Conservation (phyloP, 2,888 invertebrate genomes). For the Erebia ligea region DNA sequence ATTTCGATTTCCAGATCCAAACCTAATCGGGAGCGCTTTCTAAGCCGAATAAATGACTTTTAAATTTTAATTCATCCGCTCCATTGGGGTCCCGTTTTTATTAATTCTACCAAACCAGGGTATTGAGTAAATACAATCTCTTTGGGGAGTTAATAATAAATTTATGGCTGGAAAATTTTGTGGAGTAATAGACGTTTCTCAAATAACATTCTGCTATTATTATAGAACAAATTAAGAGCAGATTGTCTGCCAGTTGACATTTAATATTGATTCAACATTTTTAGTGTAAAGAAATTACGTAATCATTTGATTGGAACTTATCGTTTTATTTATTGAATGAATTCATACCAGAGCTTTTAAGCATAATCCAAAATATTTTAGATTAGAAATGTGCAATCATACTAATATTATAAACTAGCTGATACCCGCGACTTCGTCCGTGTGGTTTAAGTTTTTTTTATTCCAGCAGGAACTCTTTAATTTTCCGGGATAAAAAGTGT, state of each 20-base stretch:
- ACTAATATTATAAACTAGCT: too few relatives aligned
- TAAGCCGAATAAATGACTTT: constrained; percentile 34
- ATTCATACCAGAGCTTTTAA: too few relatives aligned
- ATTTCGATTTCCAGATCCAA: background rate
- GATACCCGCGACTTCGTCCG: too few relatives aligned
- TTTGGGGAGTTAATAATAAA: constrained; percentile 27
- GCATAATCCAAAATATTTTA: too few relatives aligned
- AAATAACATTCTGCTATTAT: background rate
- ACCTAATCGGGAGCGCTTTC: constrained; percentile 22
- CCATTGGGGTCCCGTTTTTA: constrained; percentile 26
- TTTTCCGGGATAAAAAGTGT: too few relatives aligned
- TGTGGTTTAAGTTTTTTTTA: too few relatives aligned
- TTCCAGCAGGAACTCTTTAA: too few relatives aligned
- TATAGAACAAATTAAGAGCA: background rate
- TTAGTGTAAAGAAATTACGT: background rate
- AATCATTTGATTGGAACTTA: too few relatives aligned
- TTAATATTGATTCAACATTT: background rate
- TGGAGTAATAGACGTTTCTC: background rate
- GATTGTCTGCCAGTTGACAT: background rate
- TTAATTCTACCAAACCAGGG: constrained; percentile 30
- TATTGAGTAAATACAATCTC: constrained; percentile 27
- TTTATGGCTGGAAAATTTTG: constrained; percentile 22
- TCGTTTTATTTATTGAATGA: too few relatives aligned
- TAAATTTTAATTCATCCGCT: constrained; percentile 34
- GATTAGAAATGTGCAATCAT: too few relatives aligned